Base-by-base conservation (phyloP, 2,888 invertebrate species). In the Platycnemis pennipes region DNA sequence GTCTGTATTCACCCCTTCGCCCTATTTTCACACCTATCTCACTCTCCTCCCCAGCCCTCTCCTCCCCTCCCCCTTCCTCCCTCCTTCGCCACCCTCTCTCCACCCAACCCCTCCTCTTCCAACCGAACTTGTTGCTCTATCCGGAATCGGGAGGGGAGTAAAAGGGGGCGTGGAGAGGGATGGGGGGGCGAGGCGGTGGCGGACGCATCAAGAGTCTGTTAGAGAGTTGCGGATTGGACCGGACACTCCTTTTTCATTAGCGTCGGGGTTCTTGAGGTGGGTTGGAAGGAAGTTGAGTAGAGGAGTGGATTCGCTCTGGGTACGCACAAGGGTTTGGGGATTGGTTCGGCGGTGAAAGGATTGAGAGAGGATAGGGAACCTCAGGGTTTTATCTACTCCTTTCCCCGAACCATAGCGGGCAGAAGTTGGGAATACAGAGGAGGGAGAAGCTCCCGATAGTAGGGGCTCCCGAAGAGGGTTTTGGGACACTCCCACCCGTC, bases 161-260 rank as follows among this genome's bases (percentile, higher is more conserved):
- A n/a, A n/a, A n/a, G 22, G 1, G 7, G 26, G 63, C 8, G 63
- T 5, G 26, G 2, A 49, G 49, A 22, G 63, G 37, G 13, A 37
- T 37, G 31, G 8, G 11, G 37, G 26, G 63, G 63, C 77, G 37
- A 31, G 77, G n/a, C 77, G 37, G n/a, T n/a, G n/a, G 49, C 77
- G 37, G 77, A 8, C 63, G 89, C 37, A 56, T 91, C 63, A 91
- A 91, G 91, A 63, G 63, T 42, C 91, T 91, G 44, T 44, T 42
- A 69, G 91, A 69, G 91, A 69, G 44, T 69, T 63, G 91, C 63
- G 63, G 91, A 91, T 91, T 91, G 91, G 91, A 69, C 69, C 49
- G 63, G 91, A 69, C 63, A 91, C 63, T 91, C 91, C 91, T 69
- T 91, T 91, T 91, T 91, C 91, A 91, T 91, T 91, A 91, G 91